These are phyloP conservation scores for Platyura marginata DNA, from an alignment of 1,140 invertebrate species.

Conservation along the genomic window DNA sequence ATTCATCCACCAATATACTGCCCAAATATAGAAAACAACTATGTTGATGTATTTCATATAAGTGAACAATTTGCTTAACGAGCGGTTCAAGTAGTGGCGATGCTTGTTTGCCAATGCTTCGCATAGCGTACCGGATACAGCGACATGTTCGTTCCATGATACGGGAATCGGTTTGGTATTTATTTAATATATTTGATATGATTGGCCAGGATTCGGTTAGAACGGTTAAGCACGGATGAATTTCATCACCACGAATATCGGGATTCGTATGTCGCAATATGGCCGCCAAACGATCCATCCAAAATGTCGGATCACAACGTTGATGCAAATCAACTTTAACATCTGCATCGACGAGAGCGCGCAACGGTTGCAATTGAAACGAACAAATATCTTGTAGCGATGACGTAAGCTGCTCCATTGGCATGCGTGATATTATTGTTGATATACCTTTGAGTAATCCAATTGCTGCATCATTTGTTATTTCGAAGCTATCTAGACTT, in stretches of 20 bases:
- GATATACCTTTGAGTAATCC: constrained; percentile 63
- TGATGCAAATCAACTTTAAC: constrained; percentile 24
- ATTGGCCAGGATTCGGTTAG: constrained; percentile 77
- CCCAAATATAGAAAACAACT: constrained; percentile 91
- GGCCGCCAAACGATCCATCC: constrained; percentile 81
- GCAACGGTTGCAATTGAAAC: constrained; percentile 51
- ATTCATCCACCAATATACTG: constrained; percentile 91
- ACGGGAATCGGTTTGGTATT: constrained; percentile 62
- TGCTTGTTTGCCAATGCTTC: constrained; percentile 67
- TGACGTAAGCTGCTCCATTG: constrained; percentile 37
- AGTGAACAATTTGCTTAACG: constrained; percentile 65
- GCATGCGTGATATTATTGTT: constrained; percentile 42
- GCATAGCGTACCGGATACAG: constrained; percentile 71
- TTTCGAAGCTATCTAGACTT: constrained; percentile 57
- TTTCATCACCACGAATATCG: constrained; percentile 30
- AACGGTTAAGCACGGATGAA: constrained; percentile 67
- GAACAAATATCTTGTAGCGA: constrained; percentile 62
- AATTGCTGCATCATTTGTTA: constrained; percentile 64
- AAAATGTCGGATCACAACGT: constrained; percentile 67
- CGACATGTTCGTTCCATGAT: constrained; percentile 86
- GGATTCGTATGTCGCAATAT: constrained; percentile 69
- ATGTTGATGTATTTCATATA: constrained; percentile 73
- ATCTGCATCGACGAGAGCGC: constrained; percentile 25
- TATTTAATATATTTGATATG: constrained; percentile 51
- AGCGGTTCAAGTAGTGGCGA: constrained; percentile 58